phyloP scores from a whole-genome alignment of 1,140 invertebrate genomes.

The Trichonephila clavata region DNA sequence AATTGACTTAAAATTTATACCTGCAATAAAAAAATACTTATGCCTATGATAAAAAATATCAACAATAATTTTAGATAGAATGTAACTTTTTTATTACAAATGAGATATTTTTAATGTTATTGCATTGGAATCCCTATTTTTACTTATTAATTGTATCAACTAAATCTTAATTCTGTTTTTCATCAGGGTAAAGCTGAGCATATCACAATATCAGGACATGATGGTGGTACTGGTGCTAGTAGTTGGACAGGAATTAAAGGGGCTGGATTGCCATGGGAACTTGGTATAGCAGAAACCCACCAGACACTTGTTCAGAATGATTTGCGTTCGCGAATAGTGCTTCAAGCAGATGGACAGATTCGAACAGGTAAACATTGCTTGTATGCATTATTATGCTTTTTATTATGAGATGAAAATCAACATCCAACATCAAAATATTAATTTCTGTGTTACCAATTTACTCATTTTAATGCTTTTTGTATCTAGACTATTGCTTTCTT shows the following conservation, averaged over 20 bases:
- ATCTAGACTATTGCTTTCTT: background rate
- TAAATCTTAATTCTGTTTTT: background rate
- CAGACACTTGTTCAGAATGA: slow-evolving; percentile 97
- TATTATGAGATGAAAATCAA: background rate
- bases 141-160: too few species aligned
- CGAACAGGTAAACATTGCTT: slow-evolving; percentile 85
- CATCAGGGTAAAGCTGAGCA: slow-evolving; percentile 97
- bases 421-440: background rate
- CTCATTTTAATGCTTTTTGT: background rate
- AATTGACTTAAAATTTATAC: too few species aligned
- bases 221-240: slow-evolving; percentile 98
- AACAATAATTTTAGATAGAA: too few species aligned
- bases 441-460: background rate
- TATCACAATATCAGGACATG: slow-evolving; percentile 98
- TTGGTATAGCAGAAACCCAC: slow-evolving; percentile 98
- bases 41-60: too few species aligned
- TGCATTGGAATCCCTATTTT: too few species aligned
- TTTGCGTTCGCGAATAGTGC: slow-evolving; percentile 93
- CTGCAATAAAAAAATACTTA: too few species aligned
- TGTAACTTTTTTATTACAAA: too few species aligned
- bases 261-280: slow-evolving; percentile 98
- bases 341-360: slow-evolving; percentile 97
- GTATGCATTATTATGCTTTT: slow-evolving; percentile 29
- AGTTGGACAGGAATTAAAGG: slow-evolving; percentile 97
- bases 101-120: too few species aligned